Evolutionary conservation across 2,888 invertebrate species (phyloP).

Genomic region (Scaeva pyrastri): DNA sequence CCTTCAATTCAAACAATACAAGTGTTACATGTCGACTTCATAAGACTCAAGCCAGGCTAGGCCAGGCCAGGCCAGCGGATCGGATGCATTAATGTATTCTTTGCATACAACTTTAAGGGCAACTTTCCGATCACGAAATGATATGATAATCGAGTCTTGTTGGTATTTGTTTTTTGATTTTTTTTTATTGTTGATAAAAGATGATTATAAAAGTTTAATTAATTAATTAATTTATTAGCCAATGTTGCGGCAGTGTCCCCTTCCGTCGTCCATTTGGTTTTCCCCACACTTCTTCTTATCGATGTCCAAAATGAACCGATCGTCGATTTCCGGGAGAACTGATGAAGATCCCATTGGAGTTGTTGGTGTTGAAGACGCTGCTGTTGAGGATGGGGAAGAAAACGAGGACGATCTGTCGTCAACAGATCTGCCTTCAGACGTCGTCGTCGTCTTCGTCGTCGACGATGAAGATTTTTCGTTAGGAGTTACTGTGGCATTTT

Average conservation of each 20-base stretch:
- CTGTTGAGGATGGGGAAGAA: not conserved
- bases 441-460: too few relatives aligned
- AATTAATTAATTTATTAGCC: conserved; percentile 43
- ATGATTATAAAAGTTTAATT: conserved; percentile 30
- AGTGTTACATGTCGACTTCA: conserved; percentile 39
- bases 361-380: too few relatives aligned
- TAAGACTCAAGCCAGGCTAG: not conserved
- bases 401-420: not conserved
- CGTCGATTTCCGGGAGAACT: conserved; percentile 75
- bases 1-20: conserved; percentile 15
- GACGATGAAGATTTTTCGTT: not conserved
- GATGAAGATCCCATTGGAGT: too few relatives aligned
- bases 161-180: conserved; percentile 2
- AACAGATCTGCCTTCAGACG: not conserved
- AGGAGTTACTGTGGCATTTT: conserved; percentile 30
- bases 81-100: not conserved
- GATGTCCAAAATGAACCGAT: not conserved
- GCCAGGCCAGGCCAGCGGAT: too few relatives aligned
- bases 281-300: conserved; percentile 43
- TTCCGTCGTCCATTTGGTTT: conserved; percentile 38
- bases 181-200: conserved; percentile 1
- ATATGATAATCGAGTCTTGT: conserved; percentile 18
- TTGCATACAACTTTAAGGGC: not conserved
- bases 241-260: conserved; percentile 57
- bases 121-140: conserved; percentile 36